A percentile compares a stretch with the other conserved stretches of the same genome.
Conservation (phyloP, 2,113 vertebrate genomes). For the Paramormyrops kingsleyae region DNA sequence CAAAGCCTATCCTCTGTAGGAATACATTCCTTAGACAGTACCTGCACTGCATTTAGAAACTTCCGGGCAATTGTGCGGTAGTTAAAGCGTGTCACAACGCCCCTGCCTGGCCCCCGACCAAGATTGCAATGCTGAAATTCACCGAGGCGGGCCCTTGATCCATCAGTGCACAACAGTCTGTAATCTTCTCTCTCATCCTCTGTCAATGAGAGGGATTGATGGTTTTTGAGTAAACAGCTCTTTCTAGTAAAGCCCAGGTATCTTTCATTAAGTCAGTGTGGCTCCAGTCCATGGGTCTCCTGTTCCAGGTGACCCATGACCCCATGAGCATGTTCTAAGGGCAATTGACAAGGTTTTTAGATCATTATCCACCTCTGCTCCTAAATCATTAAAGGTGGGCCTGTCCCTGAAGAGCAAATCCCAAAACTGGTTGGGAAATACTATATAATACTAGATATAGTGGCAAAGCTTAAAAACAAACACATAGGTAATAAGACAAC, state of each 20-base stretch:
- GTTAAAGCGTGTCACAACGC: conserved; percentile 64
- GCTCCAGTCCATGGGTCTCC: background rate
- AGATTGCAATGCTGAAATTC: conserved; percentile 69
- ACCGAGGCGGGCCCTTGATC: conserved; percentile 64
- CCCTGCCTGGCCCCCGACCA: conserved; percentile 71
- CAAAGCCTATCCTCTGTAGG: background rate
- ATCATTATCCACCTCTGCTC: background rate
- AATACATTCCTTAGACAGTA: conserved; percentile 30
- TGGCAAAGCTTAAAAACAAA: background rate
- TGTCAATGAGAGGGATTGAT: conserved; percentile 35
- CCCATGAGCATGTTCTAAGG: background rate
- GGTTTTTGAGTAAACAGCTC: background rate
- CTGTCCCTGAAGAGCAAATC: background rate
- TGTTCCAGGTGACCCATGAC: background rate
- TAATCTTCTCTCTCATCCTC: conserved; percentile 60
- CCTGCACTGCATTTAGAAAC: conserved; percentile 67
- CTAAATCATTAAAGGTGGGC: background rate
- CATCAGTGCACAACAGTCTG: conserved; percentile 72
- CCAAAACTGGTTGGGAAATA: background rate
- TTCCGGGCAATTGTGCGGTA: conserved; percentile 68
- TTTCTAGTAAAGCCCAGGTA: background rate
- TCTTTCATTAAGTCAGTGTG: background rate
- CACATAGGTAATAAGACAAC: background rate
- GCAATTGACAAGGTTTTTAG: background rate
- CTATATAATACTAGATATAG: background rate